Evolutionary conservation across 2,888 invertebrate genomes (phyloP).

Genomic region (Melinopterus prodromus): DNA sequence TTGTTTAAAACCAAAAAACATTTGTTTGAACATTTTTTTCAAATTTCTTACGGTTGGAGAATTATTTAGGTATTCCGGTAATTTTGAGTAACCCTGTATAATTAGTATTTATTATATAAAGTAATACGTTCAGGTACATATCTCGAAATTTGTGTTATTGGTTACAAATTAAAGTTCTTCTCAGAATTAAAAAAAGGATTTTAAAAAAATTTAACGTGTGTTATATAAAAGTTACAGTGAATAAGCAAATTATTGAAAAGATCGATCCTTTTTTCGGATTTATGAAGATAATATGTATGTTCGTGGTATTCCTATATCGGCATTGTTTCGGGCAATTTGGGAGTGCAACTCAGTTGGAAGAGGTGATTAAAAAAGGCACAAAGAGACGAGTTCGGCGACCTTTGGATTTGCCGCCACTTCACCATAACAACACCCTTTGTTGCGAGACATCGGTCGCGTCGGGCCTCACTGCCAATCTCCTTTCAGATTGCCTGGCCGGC

Average conservation of each 20-base stretch:
- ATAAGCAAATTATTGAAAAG: not conserved
- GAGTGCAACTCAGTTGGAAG: not conserved
- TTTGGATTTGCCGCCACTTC: not conserved
- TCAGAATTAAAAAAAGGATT: too few relatives aligned
- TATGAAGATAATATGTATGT: not conserved
- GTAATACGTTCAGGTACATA: too few relatives aligned
- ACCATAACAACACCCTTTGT: constrained; percentile 4
- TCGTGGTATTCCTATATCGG: not conserved
- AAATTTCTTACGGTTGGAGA: too few relatives aligned
- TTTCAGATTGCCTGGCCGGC: not conserved
- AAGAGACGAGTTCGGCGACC: not conserved
- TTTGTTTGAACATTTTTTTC: too few relatives aligned
- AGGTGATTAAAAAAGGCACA: not conserved
- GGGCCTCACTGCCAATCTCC: not conserved
- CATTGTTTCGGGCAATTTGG: not conserved
- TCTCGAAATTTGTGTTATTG: too few relatives aligned
- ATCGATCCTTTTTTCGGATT: not conserved
- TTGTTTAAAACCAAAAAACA: too few relatives aligned
- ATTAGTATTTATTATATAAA: too few relatives aligned
- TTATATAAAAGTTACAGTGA: too few relatives aligned
- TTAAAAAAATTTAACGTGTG: too few relatives aligned
- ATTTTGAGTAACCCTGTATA: too few relatives aligned
- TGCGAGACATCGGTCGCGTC: not conserved
- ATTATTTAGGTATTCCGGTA: too few relatives aligned
- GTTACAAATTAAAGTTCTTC: too few relatives aligned